A percentile compares a stretch with the other conserved stretches of the same genome.
Evolutionary conservation across 1,140 invertebrate genomes (phyloP).

Genomic region (Drosophila erecta): DNA sequence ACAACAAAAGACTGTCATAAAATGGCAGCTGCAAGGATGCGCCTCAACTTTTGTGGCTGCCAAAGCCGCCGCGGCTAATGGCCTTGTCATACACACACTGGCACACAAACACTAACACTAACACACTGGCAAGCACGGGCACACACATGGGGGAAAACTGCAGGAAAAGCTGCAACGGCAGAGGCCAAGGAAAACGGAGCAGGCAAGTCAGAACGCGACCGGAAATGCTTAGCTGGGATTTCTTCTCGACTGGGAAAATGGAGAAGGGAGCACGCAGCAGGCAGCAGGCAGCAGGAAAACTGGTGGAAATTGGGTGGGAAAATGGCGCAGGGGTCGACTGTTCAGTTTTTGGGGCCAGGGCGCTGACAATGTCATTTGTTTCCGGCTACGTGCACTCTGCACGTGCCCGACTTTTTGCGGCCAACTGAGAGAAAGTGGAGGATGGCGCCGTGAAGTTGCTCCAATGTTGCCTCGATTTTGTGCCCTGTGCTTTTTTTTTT

Average conservation of each 20-base stretch:
- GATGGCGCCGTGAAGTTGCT: neutral
- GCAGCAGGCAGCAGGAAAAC: neutral
- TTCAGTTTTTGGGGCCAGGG: constrained; percentile 43
- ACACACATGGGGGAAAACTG: constrained; percentile 4
- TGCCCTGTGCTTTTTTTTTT: neutral
- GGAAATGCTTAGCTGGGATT: constrained; percentile 80
- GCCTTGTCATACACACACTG: constrained; percentile 44
- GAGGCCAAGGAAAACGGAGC: constrained; percentile 22
- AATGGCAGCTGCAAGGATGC: constrained; percentile 64
- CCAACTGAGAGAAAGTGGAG: neutral
- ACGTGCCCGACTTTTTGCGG: constrained; percentile 54
- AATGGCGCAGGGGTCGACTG: constrained; percentile 8
- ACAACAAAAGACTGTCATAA: constrained; percentile 74
- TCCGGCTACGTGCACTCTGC: constrained; percentile 74
- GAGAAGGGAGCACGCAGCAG: neutral
- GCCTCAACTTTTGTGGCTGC: constrained; percentile 32
- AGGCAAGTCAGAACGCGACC: constrained; percentile 53
- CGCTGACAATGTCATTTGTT: constrained; percentile 82
- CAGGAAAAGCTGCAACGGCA: constrained; percentile 22
- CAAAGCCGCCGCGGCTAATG: constrained; percentile 65
- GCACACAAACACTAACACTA: constrained; percentile 1
- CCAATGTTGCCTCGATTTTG: no score
- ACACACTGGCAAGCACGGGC: neutral
- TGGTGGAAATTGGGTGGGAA: neutral
- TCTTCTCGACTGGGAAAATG: constrained; percentile 46